Evolutionary conservation across 1,140 invertebrate genomes (phyloP), one percentile per base, ranked within the genome.

Genomic region (Caerostris extrusa): DNA sequence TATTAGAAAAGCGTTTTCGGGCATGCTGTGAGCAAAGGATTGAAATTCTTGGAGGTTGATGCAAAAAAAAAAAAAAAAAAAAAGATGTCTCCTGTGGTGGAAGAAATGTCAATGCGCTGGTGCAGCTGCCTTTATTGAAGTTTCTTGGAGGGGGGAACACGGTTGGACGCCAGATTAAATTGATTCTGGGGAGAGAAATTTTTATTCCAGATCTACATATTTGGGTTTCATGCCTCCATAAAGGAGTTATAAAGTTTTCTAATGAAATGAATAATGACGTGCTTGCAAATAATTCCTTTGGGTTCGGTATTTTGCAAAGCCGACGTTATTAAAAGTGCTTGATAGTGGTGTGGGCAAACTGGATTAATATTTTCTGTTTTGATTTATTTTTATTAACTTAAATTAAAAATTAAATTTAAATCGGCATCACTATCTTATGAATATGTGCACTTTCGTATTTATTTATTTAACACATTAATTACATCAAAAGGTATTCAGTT

Each of bases 121-220:
- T 34, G 55, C 82, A 57, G 55, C 55, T 56, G 55, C 55, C 57
- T 85, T 85, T 85, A 85, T 85, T 85, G 82, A 85, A 85, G 19
- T 85, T 2, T 58, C 82, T 57, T 4, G n/a, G 34, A 81, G 77
- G 55, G 57, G 17, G 55, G 14, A 17, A 56, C 56, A 58, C 82
- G 57, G 57, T 56, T 14, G 82, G 82, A 10, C n/a, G 55, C 34
- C 34, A 50, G 71, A 77, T 77, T 77, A 77, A 77, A 77, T 77
- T 53, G 71, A 77, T 77, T 77, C 71, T 5, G 10, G 8, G 6
- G 34, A 53, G 71, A 12, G 34, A 77, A 50, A 77, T 77, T 77
- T 77, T 77, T 77, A 77, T 77, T 19, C 34, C 8, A 8, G 7
- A 77, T 50, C 50, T 77, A 50, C 71, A 12, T 50, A 77, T 77